Evolutionary conservation across 2,888 invertebrate genomes (phyloP).

Genomic region (Metalampra italica): DNA sequence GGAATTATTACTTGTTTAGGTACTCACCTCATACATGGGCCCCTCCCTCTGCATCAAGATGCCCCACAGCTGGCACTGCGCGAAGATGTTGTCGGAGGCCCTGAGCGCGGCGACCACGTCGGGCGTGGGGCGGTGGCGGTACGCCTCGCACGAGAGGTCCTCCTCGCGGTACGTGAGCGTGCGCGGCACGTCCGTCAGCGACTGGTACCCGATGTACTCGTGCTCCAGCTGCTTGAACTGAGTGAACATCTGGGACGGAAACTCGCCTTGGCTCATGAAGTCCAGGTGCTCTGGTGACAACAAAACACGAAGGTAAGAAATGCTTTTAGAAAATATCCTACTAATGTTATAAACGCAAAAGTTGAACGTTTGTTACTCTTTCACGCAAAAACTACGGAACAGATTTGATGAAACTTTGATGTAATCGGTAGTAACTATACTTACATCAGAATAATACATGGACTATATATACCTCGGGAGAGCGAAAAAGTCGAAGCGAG

Average conservation of each 20-base stretch:
- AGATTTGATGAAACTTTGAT: too few relatives aligned
- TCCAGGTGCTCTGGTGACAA: slow-evolving; percentile 91
- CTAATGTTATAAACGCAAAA: too few relatives aligned
- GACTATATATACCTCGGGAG: too few relatives aligned
- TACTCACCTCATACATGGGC: slow-evolving; percentile 84
- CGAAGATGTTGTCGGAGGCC: slow-evolving; percentile 84
- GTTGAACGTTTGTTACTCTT: too few relatives aligned
- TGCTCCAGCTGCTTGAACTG: slow-evolving; percentile 94
- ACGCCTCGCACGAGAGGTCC: slow-evolving; percentile 74
- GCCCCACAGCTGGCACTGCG: slow-evolving; percentile 90
- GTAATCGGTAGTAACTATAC: too few relatives aligned
- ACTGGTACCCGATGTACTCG: slow-evolving; percentile 96
- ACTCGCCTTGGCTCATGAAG: slow-evolving; percentile 92
- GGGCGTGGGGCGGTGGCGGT: slow-evolving; percentile 81
- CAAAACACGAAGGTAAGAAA: too few relatives aligned
- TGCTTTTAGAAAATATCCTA: too few relatives aligned
- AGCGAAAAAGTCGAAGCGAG: too few relatives aligned
- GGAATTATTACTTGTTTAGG: too few relatives aligned
- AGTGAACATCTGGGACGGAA: slow-evolving; percentile 84
- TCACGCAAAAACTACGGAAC: too few relatives aligned
- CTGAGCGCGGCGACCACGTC: slow-evolving; percentile 87
- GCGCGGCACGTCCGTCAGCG: slow-evolving; percentile 95
- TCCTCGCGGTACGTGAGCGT: slow-evolving; percentile 86
- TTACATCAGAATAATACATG: too few relatives aligned
- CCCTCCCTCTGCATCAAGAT: slow-evolving; percentile 90